These are phyloP conservation scores for Plagodis dolabraria DNA, from an alignment of 2,888 invertebrate genomes.

Conservation along the genomic window DNA sequence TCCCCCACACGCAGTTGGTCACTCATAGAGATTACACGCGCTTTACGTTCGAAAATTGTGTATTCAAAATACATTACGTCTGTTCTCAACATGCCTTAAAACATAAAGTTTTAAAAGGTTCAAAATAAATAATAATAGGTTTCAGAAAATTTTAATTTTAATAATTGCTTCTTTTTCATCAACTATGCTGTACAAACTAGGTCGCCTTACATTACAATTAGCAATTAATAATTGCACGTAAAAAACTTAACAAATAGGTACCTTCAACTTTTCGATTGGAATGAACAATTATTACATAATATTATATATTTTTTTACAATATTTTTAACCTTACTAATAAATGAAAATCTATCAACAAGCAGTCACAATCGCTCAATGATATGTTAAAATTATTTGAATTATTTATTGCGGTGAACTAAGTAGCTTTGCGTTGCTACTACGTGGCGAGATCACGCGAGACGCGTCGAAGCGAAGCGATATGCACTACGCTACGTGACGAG, in stretches of 20 bases:
- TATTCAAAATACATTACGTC: too few relatives aligned
- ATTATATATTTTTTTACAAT: conserved; percentile 68
- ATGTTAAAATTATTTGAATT: conserved; percentile 81
- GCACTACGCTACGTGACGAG: conserved; percentile 64
- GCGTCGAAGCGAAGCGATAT: conserved; percentile 40
- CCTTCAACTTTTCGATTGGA: conserved; percentile 84
- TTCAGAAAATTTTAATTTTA: conserved; percentile 83
- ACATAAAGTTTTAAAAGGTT: conserved; percentile 11
- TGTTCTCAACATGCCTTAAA: neutral
- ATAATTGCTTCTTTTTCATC: conserved; percentile 83
- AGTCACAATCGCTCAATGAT: conserved; percentile 86
- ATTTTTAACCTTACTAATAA: conserved; percentile 74
- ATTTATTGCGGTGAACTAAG: conserved; percentile 77
- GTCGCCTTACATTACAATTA: conserved; percentile 82
- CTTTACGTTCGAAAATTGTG: too few relatives aligned
- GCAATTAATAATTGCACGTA: conserved; percentile 86
- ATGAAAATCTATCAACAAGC: conserved; percentile 82
- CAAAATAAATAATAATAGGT: conserved; percentile 60
- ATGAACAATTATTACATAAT: conserved; percentile 82
- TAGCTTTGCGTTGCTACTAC: conserved; percentile 28
- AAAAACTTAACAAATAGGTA: conserved; percentile 85
- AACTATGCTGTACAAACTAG: conserved; percentile 85
- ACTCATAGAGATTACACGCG: too few relatives aligned
- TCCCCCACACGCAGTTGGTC: too few relatives aligned
- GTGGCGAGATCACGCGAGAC: conserved; percentile 31